Conservation (phyloP, 1,140 invertebrate genomes). For the Harpegnathos saltator region DNA sequence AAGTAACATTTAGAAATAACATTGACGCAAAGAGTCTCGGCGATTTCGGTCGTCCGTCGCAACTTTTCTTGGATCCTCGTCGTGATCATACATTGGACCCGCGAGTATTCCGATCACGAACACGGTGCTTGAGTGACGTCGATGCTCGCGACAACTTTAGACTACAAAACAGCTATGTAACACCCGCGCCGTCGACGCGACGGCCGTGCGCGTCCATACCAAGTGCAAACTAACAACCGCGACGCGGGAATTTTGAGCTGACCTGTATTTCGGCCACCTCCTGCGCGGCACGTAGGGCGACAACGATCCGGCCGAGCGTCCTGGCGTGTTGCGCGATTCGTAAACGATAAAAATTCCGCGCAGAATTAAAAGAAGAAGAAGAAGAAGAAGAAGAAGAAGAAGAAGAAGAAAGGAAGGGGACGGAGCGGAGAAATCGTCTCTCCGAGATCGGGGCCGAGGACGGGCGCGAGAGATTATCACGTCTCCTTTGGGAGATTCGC, state of each 20-base stretch:
- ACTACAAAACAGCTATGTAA: constrained; percentile 57
- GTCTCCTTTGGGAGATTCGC: constrained; percentile 29
- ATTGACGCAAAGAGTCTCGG: too few relatives aligned
- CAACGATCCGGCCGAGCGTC: constrained; percentile 47
- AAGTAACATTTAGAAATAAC: too few relatives aligned
- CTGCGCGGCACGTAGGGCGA: constrained; percentile 29
- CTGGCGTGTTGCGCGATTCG: neutral
- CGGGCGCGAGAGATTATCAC: constrained; percentile 31
- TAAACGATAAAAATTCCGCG: constrained; percentile 38
- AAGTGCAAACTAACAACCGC: constrained; percentile 35
- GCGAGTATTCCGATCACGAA: constrained; percentile 47
- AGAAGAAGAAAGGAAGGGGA: neutral
- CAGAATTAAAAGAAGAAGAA: constrained; percentile 4
- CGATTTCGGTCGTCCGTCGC: neutral
- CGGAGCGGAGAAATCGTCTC: neutral
- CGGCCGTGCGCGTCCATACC: constrained; percentile 26
- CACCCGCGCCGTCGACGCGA: constrained; percentile 44
- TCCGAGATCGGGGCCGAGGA: neutral
- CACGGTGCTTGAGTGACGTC: constrained; percentile 47
- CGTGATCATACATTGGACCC: constrained; percentile 19
- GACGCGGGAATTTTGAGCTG: constrained; percentile 39
- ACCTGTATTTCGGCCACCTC: constrained; percentile 18
- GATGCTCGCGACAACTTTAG: constrained; percentile 51
- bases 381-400: neutral
- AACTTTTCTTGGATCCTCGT: constrained; percentile 25